A percentile compares a stretch with the other conserved stretches of the same genome.
Conservation (phyloP, 1,140 invertebrate genomes). For the Lerema accius region DNA sequence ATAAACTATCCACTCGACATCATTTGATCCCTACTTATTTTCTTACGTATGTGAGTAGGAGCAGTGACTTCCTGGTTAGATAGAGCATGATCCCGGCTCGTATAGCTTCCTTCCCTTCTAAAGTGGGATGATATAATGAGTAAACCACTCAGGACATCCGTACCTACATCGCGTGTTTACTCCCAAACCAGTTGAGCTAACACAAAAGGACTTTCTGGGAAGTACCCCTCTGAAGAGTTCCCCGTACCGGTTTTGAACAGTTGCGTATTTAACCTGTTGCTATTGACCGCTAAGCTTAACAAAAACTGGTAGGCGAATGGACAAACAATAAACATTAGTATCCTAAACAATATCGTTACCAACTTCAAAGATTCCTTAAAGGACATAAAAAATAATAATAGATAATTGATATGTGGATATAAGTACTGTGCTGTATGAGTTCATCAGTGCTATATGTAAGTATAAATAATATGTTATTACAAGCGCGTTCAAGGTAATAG, state of each 20-base stretch:
- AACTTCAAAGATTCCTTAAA: too few species aligned
- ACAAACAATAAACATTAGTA: not conserved
- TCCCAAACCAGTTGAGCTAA: conserved; percentile 50
- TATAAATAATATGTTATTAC: too few species aligned
- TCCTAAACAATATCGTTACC: not conserved
- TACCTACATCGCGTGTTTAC: conserved; percentile 50
- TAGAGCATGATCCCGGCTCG: conserved; percentile 56
- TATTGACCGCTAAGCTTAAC: conserved; percentile 28
- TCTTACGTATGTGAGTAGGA: conserved; percentile 46
- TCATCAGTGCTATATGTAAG: too few species aligned
- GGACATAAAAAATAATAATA: too few species aligned
- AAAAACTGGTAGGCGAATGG: conserved; percentile 23
- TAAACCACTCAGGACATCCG: conserved; percentile 61
- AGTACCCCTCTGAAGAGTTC: conserved; percentile 29
- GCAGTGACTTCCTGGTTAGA: conserved; percentile 72
- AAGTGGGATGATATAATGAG: conserved; percentile 50
- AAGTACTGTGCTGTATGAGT: too few species aligned
- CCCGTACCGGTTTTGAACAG: conserved; percentile 29
- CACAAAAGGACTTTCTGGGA: conserved; percentile 43
- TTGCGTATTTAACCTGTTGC: conserved; percentile 30
- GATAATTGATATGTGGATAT: too few species aligned
- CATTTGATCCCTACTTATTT: conserved; percentile 62
- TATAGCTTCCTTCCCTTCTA: conserved; percentile 73
- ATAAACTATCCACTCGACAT: conserved; percentile 45
- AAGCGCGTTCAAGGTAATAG: too few species aligned